phyloP scores from a whole-genome alignment of 2,113 vertebrate species.

The Xenopus laevis region DNA sequence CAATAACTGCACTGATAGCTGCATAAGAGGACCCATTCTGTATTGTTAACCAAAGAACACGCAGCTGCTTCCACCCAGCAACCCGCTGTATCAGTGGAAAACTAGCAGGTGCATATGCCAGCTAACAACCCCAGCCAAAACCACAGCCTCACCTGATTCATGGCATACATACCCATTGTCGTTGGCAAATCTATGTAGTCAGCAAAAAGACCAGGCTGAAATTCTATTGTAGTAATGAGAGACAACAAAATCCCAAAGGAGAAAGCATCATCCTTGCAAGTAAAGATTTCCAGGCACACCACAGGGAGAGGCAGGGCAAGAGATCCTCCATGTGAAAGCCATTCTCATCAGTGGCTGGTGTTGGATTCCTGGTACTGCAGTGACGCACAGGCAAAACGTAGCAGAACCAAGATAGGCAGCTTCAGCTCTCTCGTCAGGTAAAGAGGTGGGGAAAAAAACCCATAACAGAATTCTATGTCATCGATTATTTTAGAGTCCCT shows the following conservation, averaged over 20 bases:
- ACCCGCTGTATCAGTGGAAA: not conserved
- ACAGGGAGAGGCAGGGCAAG: constrained; percentile 29
- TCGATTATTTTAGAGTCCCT: constrained; percentile 62
- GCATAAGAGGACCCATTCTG: not conserved
- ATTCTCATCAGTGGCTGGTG: constrained; percentile 50
- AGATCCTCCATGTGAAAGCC: constrained; percentile 58
- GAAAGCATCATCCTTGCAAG: constrained; percentile 56
- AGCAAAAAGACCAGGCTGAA: constrained; percentile 56
- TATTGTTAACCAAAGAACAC: not conserved
- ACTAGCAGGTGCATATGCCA: constrained; percentile 3
- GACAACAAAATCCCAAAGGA: constrained; percentile 58
- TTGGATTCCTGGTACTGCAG: constrained; percentile 58
- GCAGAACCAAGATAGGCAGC: constrained; percentile 56
- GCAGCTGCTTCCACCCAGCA: not conserved
- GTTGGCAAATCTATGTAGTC: constrained; percentile 57
- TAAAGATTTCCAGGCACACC: constrained; percentile 10
- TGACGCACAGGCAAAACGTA: constrained; percentile 58
- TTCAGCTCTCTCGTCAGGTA: constrained; percentile 55
- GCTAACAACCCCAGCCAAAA: not conserved
- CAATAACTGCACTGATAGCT: not conserved
- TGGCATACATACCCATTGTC: constrained; percentile 64
- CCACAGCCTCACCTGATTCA: not conserved
- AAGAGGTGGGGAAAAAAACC: not conserved
- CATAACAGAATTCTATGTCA: constrained; percentile 53
- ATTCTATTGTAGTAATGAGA: constrained; percentile 59